A percentile compares a stretch with the other conserved stretches of the same genome.
These are phyloP conservation scores for Electrona antarctica DNA, from an alignment of 2,113 vertebrate species.

Conservation along the genomic window DNA sequence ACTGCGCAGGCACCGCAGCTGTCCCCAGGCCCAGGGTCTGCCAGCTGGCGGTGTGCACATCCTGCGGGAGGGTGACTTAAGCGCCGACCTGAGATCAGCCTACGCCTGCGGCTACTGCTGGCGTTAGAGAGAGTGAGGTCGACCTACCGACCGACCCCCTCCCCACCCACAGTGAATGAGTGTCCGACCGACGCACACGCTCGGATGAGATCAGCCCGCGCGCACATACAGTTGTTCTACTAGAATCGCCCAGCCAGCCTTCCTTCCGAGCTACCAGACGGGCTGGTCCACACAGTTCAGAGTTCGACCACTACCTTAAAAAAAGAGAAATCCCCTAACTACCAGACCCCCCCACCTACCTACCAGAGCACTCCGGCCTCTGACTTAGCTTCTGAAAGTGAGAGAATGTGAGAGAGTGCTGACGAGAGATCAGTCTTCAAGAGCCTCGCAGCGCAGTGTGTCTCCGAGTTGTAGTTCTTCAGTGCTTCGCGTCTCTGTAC, in stretches of 20 bases:
- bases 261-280: constrained; percentile 72
- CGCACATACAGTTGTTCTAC: constrained; percentile 78
- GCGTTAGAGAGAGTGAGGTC: constrained; percentile 78
- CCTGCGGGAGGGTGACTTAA: constrained; percentile 79
- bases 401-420: constrained; percentile 70
- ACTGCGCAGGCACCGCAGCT: constrained; percentile 70
- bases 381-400: constrained; percentile 83
- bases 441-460: constrained; percentile 79
- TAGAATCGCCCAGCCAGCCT: constrained; percentile 63
- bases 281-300: constrained; percentile 78
- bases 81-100: constrained; percentile 83
- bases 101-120: constrained; percentile 77
- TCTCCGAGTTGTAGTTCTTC: constrained; percentile 82
- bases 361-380: constrained; percentile 79
- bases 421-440: constrained; percentile 85
- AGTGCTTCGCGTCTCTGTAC: constrained; percentile 83
- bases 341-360: constrained; percentile 62
- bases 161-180: constrained; percentile 68
- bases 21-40: constrained; percentile 78
- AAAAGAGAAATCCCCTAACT: constrained; percentile 15
- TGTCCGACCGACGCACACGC: constrained; percentile 77
- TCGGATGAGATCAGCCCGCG: constrained; percentile 75
- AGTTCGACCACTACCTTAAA: constrained; percentile 62
- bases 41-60: constrained; percentile 76
- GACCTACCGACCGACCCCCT: constrained; percentile 67